phyloP scores from a whole-genome alignment of 2,797 vertebrate genomes.

The Mormyrops attenuatus region DNA sequence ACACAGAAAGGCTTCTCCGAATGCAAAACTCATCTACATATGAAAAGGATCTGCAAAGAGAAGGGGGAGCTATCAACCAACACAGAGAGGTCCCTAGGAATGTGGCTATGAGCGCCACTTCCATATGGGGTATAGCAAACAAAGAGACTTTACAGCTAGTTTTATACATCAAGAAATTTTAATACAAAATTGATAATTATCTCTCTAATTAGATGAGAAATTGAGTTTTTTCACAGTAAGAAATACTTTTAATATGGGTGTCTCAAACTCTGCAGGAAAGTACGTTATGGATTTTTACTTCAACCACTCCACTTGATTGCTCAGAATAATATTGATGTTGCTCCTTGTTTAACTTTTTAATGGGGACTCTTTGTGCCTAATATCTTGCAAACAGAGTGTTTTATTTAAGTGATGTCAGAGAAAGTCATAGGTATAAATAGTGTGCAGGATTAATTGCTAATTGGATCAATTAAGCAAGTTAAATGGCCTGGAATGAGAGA shows the following conservation, averaged over 20 bases:
- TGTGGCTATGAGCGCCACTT: too few species aligned
- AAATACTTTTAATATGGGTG: not conserved
- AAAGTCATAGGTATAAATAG: constrained; percentile 11
- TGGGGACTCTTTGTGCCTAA: not conserved
- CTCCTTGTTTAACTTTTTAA: not conserved
- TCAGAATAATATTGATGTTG: not conserved
- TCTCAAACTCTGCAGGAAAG: not conserved
- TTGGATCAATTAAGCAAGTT: constrained; percentile 2
- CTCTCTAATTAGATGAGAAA: not conserved
- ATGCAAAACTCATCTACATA: not conserved
- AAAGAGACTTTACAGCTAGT: not conserved
- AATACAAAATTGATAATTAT: not conserved
- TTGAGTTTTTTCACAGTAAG: not conserved
- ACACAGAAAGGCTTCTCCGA: not conserved
- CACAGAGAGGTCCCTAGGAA: not conserved
- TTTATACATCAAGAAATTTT: not conserved
- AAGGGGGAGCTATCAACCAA: too few species aligned
- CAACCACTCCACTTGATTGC: not conserved
- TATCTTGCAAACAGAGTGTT: not conserved
- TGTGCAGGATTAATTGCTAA: not conserved
- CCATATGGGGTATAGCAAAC: not conserved
- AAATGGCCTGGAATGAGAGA: not conserved
- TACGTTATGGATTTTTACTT: not conserved
- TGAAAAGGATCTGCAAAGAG: not conserved
- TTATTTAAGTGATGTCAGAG: not conserved